Conservation (phyloP, 2,888 invertebrate genomes). For the Ophion ellenae region DNA sequence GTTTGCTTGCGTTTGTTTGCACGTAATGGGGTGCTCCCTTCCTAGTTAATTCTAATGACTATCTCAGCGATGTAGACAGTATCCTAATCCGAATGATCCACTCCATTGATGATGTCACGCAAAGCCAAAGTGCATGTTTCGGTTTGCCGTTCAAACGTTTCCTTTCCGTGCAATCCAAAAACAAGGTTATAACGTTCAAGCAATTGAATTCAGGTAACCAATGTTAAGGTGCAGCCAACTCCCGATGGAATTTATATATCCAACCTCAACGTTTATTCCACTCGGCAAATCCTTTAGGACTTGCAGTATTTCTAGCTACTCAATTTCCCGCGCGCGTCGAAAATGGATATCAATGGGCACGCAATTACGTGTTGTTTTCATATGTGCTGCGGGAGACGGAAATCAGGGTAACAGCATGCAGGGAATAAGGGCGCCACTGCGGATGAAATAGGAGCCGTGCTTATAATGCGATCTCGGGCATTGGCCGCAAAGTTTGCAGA, state of each 20-base stretch:
- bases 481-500: slow-evolving; percentile 6
- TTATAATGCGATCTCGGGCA: background rate
- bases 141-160: background rate
- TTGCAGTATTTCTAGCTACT: background rate
- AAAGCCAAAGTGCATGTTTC: too few species aligned
- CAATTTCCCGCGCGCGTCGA: background rate
- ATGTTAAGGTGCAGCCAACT: background rate
- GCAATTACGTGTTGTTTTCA: background rate
- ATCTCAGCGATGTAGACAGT: too few species aligned
- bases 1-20: background rate
- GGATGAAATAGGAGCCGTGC: background rate
- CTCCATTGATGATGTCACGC: background rate
- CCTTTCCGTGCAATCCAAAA: background rate
- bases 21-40: background rate
- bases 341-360: background rate
- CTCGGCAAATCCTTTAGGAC: background rate
- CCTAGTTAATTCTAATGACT: background rate
- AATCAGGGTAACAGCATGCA: background rate
- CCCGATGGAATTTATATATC: background rate
- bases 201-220: background rate
- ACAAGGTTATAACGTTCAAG: background rate
- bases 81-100: background rate
- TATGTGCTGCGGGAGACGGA: background rate
- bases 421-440: background rate
- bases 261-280: background rate